A percentile compares a stretch with the other conserved stretches of the same genome.
Evolutionary conservation across 2,113 vertebrate species (phyloP).

Genomic region (Puntigrus tetrazona): DNA sequence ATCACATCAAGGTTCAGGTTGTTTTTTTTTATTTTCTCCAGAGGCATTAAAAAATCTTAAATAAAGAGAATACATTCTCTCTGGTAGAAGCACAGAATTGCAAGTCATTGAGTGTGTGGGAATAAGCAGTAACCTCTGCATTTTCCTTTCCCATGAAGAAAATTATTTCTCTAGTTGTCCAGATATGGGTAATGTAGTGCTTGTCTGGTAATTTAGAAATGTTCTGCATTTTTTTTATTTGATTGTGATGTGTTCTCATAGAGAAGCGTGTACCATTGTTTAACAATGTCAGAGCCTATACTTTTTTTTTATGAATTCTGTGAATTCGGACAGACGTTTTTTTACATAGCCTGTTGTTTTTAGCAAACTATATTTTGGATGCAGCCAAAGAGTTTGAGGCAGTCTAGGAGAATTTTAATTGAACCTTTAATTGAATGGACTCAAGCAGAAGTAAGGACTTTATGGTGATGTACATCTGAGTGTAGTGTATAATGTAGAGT

Average conservation of each 20-base stretch:
- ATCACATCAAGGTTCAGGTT: neutral
- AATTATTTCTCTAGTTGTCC: neutral
- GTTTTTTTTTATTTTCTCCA: neutral
- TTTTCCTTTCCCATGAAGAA: neutral
- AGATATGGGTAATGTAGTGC: slow-evolving; percentile 7
- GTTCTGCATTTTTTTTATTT: neutral
- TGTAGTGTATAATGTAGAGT: neutral
- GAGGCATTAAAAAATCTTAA: neutral
- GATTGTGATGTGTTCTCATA: neutral
- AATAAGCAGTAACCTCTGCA: neutral
- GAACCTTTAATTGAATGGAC: neutral
- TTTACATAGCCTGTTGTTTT: too few relatives aligned
- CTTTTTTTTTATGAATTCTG: too few relatives aligned
- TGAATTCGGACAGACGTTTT: too few relatives aligned
- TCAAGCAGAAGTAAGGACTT: neutral
- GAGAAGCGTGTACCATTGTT: neutral
- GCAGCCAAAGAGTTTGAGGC: neutral
- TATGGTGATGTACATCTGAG: neutral
- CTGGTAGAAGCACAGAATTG: neutral
- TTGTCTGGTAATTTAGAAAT: neutral
- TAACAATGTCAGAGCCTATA: neutral
- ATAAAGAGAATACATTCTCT: neutral
- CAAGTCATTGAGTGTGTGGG: neutral
- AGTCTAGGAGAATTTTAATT: neutral
- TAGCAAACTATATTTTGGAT: neutral